Conservation (phyloP, 1,140 invertebrate species). For the Palaemon carinicauda region DNA sequence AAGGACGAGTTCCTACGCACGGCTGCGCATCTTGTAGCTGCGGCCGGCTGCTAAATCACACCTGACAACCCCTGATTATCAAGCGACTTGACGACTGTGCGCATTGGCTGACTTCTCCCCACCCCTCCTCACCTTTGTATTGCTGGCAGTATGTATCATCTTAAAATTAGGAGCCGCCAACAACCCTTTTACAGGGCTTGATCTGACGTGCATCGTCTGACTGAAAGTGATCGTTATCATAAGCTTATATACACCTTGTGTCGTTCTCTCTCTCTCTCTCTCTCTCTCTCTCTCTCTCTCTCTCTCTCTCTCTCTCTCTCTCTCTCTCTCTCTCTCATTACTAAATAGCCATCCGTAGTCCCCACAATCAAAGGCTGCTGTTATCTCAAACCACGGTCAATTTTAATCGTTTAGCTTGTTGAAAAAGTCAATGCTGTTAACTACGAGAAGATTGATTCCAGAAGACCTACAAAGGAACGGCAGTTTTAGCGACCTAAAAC, state of each 20-base stretch:
- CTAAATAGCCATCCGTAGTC: no score
- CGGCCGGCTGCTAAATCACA: constrained; percentile 49
- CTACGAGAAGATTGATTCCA: no score
- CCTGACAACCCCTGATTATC: constrained; percentile 52
- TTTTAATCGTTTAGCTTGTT: no score
- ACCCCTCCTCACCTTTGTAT: constrained; percentile 32
- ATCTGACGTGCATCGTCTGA: constrained; percentile 18
- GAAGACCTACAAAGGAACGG: no score
- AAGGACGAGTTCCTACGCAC: constrained; percentile 33
- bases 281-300: no score
- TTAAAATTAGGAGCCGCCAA: constrained; percentile 34
- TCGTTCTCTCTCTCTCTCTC: no score
- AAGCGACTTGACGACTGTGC: constrained; percentile 46
- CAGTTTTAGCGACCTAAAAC: no score
- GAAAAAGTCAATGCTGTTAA: no score
- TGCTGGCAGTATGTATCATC: constrained; percentile 52
- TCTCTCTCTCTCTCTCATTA: no score
- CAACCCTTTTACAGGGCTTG: constrained; percentile 29
- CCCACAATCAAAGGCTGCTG: no score
- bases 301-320: no score
- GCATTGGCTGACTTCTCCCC: constrained; percentile 43
- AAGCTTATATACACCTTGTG: not conserved
- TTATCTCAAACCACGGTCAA: no score
- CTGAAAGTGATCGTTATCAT: constrained; percentile 34
- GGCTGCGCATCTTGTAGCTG: constrained; percentile 38